A percentile compares a stretch with the other conserved stretches of the same genome.
phyloP scores from a whole-genome alignment of 2,113 vertebrate genomes.

The Enhydra lutris region DNA sequence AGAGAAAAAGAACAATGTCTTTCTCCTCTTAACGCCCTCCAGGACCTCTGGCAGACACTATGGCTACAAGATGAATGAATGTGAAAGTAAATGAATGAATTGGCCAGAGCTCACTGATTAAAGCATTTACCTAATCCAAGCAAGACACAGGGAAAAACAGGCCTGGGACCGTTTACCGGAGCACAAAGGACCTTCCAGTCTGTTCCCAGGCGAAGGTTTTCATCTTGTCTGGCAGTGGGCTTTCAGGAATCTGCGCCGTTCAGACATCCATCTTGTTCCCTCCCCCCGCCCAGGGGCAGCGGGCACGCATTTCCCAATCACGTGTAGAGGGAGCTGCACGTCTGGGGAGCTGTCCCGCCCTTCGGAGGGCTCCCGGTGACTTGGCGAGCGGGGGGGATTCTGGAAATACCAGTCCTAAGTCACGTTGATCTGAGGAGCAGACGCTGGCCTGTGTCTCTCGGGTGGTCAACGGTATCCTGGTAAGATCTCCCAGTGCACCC shows the following conservation, averaged over 20 bases:
- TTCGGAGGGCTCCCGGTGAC: not conserved
- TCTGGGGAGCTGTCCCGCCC: not conserved
- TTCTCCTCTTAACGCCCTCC: not conserved
- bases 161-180: not conserved
- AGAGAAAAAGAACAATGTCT: not conserved
- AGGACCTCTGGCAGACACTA: not conserved
- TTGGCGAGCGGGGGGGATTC: not conserved
- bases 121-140: not conserved
- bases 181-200: not conserved
- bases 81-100: not conserved
- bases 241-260: not conserved
- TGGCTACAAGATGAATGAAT: not conserved
- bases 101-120: not conserved
- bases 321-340: not conserved
- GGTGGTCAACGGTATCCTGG: not conserved
- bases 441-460: not conserved
- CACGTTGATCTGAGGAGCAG: not conserved
- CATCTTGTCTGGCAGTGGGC: not conserved
- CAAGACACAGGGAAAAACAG: not conserved
- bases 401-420: not conserved
- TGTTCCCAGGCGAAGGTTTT: slow-evolving; percentile 20
- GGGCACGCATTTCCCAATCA: not conserved
- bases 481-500: not conserved
- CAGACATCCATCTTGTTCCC: not conserved
- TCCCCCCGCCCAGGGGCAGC: not conserved